These are phyloP conservation scores for Celastrina argiolus DNA, from an alignment of 2,888 invertebrate genomes.

Conservation along the genomic window DNA sequence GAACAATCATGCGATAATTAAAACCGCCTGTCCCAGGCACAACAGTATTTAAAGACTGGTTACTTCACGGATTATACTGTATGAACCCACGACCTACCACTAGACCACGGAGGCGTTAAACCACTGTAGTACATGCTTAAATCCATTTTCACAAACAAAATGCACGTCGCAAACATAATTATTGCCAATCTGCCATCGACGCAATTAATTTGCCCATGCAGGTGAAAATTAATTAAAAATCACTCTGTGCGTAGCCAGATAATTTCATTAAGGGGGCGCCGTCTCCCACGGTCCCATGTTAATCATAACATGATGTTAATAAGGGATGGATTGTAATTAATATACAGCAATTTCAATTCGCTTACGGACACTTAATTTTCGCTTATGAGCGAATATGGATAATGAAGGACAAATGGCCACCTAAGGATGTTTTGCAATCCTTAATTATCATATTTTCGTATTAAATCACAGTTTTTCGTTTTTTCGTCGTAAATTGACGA, in stretches of 20 bases:
- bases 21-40: too few species aligned
- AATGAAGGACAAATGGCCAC: not conserved
- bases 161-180: not conserved
- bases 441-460: too few species aligned
- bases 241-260: conserved; percentile 5
- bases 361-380: not conserved
- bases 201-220: not conserved
- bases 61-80: too few species aligned
- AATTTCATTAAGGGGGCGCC: not conserved
- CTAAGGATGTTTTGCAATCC: too few species aligned
- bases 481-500: too few species aligned
- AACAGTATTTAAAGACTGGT: too few species aligned
- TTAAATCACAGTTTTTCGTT: too few species aligned
- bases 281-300: not conserved
- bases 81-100: too few species aligned
- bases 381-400: not conserved
- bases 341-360: not conserved
- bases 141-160: not conserved
- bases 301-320: not conserved
- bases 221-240: conserved; percentile 5
- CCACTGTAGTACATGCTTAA: too few species aligned
- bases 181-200: not conserved
- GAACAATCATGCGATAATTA: too few species aligned
- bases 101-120: too few species aligned
- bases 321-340: not conserved